Percentiles rank a stretch among this genome's conserved stretches.
phyloP scores from a whole-genome alignment of 1,140 invertebrate species.

The Hesperophylax magnus region DNA sequence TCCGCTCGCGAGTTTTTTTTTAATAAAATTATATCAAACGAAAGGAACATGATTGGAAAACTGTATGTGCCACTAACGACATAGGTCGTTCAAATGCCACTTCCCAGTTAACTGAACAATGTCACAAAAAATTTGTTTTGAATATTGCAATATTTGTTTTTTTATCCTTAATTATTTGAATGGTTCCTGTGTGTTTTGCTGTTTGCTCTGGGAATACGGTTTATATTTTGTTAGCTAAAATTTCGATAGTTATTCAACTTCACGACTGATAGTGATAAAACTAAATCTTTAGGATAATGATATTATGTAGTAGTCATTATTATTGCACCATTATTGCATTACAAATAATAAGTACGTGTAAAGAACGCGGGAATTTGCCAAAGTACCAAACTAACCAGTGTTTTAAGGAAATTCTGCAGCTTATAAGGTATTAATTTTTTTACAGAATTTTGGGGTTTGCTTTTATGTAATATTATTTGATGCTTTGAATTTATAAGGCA shows the following conservation, averaged over 20 bases:
- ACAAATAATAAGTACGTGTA: background rate
- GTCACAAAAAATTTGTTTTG: background rate
- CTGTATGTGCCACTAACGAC: no score
- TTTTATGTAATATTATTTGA: background rate
- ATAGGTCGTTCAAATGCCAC: background rate
- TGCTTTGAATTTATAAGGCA: background rate
- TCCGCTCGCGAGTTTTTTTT: no score
- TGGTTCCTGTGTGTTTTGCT: background rate
- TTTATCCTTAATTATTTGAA: background rate
- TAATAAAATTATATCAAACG: no score
- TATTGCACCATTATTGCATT: background rate
- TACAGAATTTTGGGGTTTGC: background rate
- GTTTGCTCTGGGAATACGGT: background rate
- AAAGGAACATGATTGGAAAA: no score
- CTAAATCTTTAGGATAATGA: background rate
- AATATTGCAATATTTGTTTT: background rate
- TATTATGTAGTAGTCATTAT: background rate
- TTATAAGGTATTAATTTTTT: background rate
- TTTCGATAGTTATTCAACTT: conserved; percentile 6
- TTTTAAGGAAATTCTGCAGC: background rate
- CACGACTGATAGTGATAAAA: conserved; percentile 22
- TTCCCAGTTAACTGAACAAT: background rate
- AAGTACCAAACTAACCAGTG: background rate
- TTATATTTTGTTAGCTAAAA: background rate
- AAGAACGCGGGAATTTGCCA: background rate